A percentile compares a stretch with the other conserved stretches of the same genome.
Evolutionary conservation across 1,140 invertebrate genomes (phyloP).

Genomic region (Lepidurus arcticus): DNA sequence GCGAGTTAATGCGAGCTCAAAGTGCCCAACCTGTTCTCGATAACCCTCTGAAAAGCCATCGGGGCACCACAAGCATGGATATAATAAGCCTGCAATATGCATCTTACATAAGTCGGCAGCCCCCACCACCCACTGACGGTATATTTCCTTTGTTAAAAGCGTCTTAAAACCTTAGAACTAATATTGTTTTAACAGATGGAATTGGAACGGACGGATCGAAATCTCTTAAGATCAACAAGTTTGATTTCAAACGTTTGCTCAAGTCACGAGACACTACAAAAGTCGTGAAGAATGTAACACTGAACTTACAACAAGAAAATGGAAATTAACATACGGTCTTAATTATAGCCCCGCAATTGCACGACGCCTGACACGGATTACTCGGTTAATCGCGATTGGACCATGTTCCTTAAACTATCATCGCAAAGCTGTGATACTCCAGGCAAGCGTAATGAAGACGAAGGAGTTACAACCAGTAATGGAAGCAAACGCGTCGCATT

Average conservation of each 20-base stretch:
- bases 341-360: too few relatives aligned
- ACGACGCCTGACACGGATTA: not conserved
- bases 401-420: not conserved
- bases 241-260: slow-evolving; percentile 9
- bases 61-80: not conserved
- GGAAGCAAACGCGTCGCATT: not conserved
- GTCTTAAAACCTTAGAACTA: not conserved
- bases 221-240: not conserved
- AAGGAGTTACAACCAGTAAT: not conserved
- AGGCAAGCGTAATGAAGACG: not conserved
- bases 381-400: not conserved
- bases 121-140: not conserved
- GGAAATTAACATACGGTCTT: not conserved
- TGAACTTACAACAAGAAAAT: not conserved
- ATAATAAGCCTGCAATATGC: not conserved
- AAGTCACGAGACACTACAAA: not conserved
- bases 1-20: not conserved
- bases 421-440: not conserved
- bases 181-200: not conserved
- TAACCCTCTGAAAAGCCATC: not conserved
- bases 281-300: too few relatives aligned
- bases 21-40: not conserved
- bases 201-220: not conserved
- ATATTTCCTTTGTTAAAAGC: not conserved
- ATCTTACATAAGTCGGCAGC: not conserved